Evolutionary conservation across 92 coral and sea anemone genomes (phyloP).

Genomic region (Metridium senile): DNA sequence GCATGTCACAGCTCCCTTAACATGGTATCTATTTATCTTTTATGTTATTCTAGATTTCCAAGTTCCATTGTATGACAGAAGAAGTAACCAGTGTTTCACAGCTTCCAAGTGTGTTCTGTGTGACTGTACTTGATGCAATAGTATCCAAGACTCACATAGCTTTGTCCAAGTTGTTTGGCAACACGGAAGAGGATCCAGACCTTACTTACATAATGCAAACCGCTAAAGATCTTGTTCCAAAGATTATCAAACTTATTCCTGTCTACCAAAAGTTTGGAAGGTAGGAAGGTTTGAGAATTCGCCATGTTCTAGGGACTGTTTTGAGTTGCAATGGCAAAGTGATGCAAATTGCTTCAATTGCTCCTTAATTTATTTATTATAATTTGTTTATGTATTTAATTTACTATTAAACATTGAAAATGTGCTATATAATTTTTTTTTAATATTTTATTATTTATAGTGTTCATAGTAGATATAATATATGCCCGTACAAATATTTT

Average conservation of each 20-base stretch:
- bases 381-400: too few species aligned
- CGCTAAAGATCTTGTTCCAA: constrained; percentile 73
- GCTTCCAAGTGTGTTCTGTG: constrained; percentile 77
- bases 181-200: constrained; percentile 79
- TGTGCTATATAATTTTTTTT: too few species aligned
- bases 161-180: constrained; percentile 67
- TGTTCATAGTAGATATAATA: too few species aligned
- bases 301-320: too few species aligned
- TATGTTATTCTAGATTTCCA: constrained; percentile 39
- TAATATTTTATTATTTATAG: too few species aligned
- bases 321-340: too few species aligned
- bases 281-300: constrained; percentile 46
- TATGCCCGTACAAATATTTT: too few species aligned
- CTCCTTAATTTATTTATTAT: too few species aligned
- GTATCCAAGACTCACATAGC: constrained; percentile 78
- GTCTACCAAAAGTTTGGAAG: constrained; percentile 87
- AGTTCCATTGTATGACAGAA: constrained; percentile 34
- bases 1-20: too few species aligned
- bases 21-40: not conserved
- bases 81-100: constrained; percentile 55
- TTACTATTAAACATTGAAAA: too few species aligned
- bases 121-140: constrained; percentile 75
- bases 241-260: constrained; percentile 67
- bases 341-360: too few species aligned
- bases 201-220: constrained; percentile 69